phyloP scores from a whole-genome alignment of 2,797 vertebrate genomes.

The Trachurus trachurus region DNA sequence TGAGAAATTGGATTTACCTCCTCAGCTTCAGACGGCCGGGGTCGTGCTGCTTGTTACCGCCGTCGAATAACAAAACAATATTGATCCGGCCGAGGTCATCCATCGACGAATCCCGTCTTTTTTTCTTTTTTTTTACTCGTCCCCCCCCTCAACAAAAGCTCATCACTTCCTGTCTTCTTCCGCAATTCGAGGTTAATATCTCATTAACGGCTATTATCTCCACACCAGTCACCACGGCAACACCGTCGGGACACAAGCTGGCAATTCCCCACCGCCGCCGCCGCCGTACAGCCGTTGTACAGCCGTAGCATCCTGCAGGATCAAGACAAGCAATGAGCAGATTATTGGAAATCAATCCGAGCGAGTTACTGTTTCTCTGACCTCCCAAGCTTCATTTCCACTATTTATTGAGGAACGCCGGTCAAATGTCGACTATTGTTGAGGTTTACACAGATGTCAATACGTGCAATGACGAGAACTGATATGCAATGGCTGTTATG shows the following conservation, averaged over 20 bases:
- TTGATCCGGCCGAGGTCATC: constrained; percentile 59
- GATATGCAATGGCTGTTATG: constrained; percentile 47
- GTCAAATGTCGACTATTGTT: constrained; percentile 57
- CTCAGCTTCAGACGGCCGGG: constrained; percentile 21
- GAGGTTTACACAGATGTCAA: constrained; percentile 72
- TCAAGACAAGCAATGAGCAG: constrained; percentile 67
- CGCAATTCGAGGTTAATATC: constrained; percentile 74
- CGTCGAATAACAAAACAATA: constrained; percentile 51
- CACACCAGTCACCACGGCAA: constrained; percentile 60
- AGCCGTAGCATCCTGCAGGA: constrained; percentile 38
- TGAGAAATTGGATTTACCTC: constrained; percentile 54
- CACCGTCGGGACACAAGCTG: constrained; percentile 39
- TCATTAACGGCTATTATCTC: constrained; percentile 75
- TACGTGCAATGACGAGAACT: constrained; percentile 47
- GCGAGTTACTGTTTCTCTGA: constrained; percentile 76
- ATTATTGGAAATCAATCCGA: constrained; percentile 81
- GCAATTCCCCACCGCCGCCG: constrained; percentile 30
- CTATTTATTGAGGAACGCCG: constrained; percentile 72
- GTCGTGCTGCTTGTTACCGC: constrained; percentile 48
- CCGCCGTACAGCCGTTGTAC: too few species aligned
- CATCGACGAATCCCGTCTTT: constrained; percentile 44
- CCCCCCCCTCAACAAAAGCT: constrained; percentile 1
- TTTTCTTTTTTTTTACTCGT: constrained; percentile 15
- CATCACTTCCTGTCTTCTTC: constrained; percentile 60
- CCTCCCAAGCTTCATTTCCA: constrained; percentile 72